Conservation (phyloP, 2,113 vertebrate species). For the Salvelinus alpinus region DNA sequence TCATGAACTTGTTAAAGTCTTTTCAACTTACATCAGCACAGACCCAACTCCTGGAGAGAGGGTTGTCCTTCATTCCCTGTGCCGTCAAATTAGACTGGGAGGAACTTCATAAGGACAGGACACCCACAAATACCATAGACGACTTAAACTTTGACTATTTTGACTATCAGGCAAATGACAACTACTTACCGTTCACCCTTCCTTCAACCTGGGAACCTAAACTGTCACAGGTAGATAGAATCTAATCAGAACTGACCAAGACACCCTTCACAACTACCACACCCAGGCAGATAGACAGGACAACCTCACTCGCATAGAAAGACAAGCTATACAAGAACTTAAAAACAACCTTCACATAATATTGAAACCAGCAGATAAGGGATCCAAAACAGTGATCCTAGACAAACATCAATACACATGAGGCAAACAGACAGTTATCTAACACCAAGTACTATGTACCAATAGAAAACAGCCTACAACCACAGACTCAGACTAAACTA, state of each 20-base stretch:
- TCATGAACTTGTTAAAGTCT: neutral
- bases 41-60: neutral
- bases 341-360: too few relatives aligned
- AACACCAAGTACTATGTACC: too few relatives aligned
- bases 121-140: too few relatives aligned
- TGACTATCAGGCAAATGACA: neutral
- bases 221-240: neutral
- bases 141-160: neutral
- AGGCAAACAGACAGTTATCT: too few relatives aligned
- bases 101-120: too few relatives aligned
- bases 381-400: too few relatives aligned
- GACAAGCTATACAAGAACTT: too few relatives aligned
- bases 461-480: neutral
- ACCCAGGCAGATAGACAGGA: neutral
- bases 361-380: too few relatives aligned
- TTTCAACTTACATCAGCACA: neutral
- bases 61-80: neutral
- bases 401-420: too few relatives aligned
- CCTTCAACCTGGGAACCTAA: neutral
- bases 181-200: neutral
- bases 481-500: neutral
- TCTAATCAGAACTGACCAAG: neutral
- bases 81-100: neutral
- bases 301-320: neutral
- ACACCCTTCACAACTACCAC: neutral